A percentile compares a stretch with the other conserved stretches of the same genome.
These are phyloP conservation scores for Micronycteris hirsuta DNA, from an alignment of 2,113 vertebrate genomes.

Conservation along the genomic window DNA sequence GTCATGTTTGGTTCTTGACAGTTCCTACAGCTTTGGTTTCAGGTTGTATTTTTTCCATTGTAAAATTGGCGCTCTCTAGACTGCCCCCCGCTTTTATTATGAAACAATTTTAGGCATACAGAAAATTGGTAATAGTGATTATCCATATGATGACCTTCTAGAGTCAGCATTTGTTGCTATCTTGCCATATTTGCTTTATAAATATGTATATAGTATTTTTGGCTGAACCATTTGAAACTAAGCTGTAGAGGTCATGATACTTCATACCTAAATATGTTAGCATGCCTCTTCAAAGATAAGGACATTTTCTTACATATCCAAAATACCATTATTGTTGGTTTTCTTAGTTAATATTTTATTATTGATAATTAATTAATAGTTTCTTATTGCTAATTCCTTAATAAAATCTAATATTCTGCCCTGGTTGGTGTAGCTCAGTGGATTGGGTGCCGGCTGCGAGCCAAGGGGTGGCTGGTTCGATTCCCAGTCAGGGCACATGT, in stretches of 20 bases:
- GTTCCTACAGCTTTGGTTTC: background rate
- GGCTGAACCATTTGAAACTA: background rate
- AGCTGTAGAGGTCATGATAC: background rate
- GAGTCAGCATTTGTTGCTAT: background rate
- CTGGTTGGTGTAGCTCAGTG: too few species aligned
- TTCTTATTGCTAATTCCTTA: background rate
- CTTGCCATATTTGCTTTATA: background rate
- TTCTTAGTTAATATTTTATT: background rate
- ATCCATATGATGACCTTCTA: background rate
- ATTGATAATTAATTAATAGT: background rate
- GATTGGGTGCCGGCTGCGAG: too few species aligned
- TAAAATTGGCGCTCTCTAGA: background rate
- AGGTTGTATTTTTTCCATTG: background rate
- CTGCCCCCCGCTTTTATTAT: background rate
- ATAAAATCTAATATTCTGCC: background rate
- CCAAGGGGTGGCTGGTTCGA: too few species aligned
- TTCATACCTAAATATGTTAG: background rate
- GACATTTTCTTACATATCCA: background rate
- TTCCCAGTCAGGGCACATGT: too few species aligned
- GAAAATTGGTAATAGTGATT: background rate
- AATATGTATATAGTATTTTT: constrained; percentile 7
- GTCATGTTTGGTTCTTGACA: background rate
- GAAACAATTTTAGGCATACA: background rate
- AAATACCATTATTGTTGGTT: background rate
- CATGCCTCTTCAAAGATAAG: constrained; percentile 9